Base-by-base conservation (phyloP, 2,888 invertebrate species). In the Heterodera filipjevi region DNA sequence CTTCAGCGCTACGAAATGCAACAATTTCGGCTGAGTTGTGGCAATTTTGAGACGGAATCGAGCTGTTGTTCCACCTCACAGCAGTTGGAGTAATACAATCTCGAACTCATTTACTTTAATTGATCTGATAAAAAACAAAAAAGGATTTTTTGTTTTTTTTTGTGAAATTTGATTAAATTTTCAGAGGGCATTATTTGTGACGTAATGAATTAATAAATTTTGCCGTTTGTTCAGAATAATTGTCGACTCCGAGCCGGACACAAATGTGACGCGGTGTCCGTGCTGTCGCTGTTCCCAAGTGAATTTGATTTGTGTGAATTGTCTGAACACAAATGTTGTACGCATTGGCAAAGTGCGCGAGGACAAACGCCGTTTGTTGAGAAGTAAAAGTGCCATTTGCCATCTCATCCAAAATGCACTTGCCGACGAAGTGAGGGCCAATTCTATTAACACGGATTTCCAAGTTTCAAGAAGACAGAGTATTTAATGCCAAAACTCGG, bases 301-400 rank as follows among this genome's bases (percentile, higher is more conserved):
- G 33, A 53, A 75, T 53, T 64, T 75, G 68, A 53, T 75, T 33
- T 75, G 75, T 35, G 64, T 30, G 19, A 75, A 75, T n/a, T 75
- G 75, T 64, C 30, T 75, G 46, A 53, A 46, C 68, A 75, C 66
- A 33, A 66, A 75, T 75, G 66, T 66, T 32, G 44, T 75, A 22
- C 44, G 59, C 33, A 75, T 75, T 75, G 75, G 75, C 19, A 75
- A 75, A 59, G 75, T 75, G 12, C 66, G 68, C 30, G 75, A 75
- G 33, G 75, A 75, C 30, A 19, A 32, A 59, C 66, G 32, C 19
- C 66, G 66, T 53, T 19, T 75, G 68, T 44, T 53, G 33, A 46
- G 30, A 46, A 53, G 59, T 19, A 53, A 64, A 53, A 75, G 30
- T n/a, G 66, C 35, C 14, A 64, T 75, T 75, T 75, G 75, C 33